phyloP scores from a whole-genome alignment of 2,888 invertebrate species.

The Nezara viridula region DNA sequence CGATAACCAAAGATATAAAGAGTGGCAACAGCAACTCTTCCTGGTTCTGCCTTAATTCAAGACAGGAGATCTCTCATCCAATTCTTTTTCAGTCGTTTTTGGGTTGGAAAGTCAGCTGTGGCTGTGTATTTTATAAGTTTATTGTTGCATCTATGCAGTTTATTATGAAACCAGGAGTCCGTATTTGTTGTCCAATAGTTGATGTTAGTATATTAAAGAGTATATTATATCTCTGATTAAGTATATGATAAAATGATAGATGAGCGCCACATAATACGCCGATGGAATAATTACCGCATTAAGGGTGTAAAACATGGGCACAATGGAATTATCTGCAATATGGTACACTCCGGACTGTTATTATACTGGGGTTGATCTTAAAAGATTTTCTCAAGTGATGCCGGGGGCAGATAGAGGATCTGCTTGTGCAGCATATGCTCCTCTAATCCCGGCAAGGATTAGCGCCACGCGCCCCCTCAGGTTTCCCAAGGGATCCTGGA shows the following conservation, averaged over 20 bases:
- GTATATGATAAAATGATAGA: background rate
- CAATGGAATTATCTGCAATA: conserved; percentile 23
- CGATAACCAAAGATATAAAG: too few relatives aligned
- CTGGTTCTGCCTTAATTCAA: too few relatives aligned
- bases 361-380: conserved; percentile 10
- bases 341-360: background rate
- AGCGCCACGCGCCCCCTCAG: background rate
- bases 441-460: conserved; percentile 32
- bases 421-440: conserved; percentile 34
- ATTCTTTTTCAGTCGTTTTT: too few relatives aligned
- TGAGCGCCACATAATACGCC: background rate
- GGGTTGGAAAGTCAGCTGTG: too few relatives aligned
- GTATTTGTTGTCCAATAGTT: too few relatives aligned
- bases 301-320: background rate
- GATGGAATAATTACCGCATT: background rate
- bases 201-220: too few relatives aligned
- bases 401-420: conserved; percentile 25
- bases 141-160: too few relatives aligned
- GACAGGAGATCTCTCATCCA: too few relatives aligned
- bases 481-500: background rate
- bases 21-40: too few relatives aligned
- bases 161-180: too few relatives aligned
- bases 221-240: background rate
- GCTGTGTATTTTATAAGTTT: too few relatives aligned
- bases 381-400: conserved; percentile 49